Percentiles rank a stretch among this genome's conserved stretches.
Conservation (phyloP, 2,888 invertebrate species). For the Apoda limacodes region DNA sequence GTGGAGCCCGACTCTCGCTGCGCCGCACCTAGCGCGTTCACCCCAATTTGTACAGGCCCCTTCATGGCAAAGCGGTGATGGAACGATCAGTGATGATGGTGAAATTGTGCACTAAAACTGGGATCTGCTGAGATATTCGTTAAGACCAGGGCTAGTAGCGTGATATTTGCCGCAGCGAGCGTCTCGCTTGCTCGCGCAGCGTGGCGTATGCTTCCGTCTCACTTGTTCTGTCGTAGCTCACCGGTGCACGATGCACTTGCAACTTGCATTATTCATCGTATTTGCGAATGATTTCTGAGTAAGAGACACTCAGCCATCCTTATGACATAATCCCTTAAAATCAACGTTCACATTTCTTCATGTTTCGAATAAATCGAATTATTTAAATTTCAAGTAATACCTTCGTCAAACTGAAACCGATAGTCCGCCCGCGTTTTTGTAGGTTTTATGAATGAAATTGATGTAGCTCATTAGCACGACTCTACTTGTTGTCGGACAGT, state of each 20-base stretch:
- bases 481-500: too few relatives aligned
- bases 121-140: slow-evolving; percentile 15
- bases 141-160: slow-evolving; percentile 19
- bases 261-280: slow-evolving; percentile 41
- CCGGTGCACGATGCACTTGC: slow-evolving; percentile 45
- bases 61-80: slow-evolving; percentile 21
- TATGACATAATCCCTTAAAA: slow-evolving; percentile 18
- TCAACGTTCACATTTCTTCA: slow-evolving; percentile 19
- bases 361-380: slow-evolving; percentile 2
- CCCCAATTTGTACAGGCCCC: slow-evolving; percentile 9
- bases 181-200: slow-evolving; percentile 37
- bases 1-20: slow-evolving; percentile 12
- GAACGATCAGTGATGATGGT: slow-evolving; percentile 12
- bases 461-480: too few relatives aligned
- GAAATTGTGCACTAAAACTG: slow-evolving; percentile 10
- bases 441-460: too few relatives aligned
- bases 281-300: too few relatives aligned
- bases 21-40: slow-evolving; percentile 6
- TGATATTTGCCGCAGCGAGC: slow-evolving; percentile 44
- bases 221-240: slow-evolving; percentile 38
- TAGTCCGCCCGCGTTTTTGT: too few relatives aligned
- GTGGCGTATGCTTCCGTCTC: slow-evolving; percentile 24
- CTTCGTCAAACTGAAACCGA: too few relatives aligned
- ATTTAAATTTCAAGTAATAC: too few relatives aligned
- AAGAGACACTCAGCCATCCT: slow-evolving; percentile 1